A percentile compares a stretch with the other conserved stretches of the same genome.
Evolutionary conservation across 2,797 vertebrate genomes (phyloP).

Genomic region (Chloroceryle amazona): DNA sequence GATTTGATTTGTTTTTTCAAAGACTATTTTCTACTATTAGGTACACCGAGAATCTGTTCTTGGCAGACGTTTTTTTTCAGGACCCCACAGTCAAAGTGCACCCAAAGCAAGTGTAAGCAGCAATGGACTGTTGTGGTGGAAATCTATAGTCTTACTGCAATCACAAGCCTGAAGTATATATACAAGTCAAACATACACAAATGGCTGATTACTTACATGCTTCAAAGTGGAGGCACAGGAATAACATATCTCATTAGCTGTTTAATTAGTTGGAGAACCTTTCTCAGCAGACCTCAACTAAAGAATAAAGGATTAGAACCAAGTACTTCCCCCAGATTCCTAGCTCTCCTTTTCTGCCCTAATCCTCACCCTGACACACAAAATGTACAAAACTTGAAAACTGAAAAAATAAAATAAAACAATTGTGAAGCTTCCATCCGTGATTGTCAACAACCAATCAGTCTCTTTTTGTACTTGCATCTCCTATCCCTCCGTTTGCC

Average conservation of each 20-base stretch:
- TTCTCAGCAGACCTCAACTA: not conserved
- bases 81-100: accelerated
- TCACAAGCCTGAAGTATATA: not conserved
- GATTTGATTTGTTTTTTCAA: not conserved
- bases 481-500: not conserved
- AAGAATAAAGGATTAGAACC: not conserved
- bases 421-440: not conserved
- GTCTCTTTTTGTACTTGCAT: not conserved
- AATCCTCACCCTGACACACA: not conserved
- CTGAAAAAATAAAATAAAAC: not conserved
- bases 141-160: not conserved
- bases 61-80: not conserved
- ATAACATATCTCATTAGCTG: not conserved
- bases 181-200: not conserved
- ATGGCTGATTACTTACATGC: not conserved
- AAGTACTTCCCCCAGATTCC: not conserved
- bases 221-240: not conserved
- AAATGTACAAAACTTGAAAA: not conserved
- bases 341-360: not conserved
- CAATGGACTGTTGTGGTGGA: not conserved
- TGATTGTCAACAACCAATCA: not conserved
- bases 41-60: not conserved
- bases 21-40: not conserved
- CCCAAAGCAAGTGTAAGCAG: not conserved
- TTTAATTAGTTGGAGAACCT: not conserved